Percentiles rank a stretch among this genome's conserved stretches.
Conservation (phyloP, 2,888 invertebrate genomes). For the Catocala fraxini region DNA sequence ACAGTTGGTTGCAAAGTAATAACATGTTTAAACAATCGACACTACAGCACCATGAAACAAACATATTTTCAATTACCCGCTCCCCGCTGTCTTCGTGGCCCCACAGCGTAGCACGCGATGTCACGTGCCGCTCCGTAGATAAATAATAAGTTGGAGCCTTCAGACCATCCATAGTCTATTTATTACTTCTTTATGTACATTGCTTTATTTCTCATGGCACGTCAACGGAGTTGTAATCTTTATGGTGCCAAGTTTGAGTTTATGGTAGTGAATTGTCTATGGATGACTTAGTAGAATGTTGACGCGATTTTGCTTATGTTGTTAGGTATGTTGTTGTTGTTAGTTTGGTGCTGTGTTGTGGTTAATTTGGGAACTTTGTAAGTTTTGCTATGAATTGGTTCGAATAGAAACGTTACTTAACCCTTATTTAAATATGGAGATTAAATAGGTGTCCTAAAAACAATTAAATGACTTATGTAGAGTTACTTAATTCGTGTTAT, state of each 20-base stretch:
- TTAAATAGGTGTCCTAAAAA: too few relatives aligned
- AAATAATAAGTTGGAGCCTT: slow-evolving; percentile 55
- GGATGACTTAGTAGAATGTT: slow-evolving; percentile 1
- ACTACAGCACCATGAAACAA: not conserved
- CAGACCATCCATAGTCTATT: slow-evolving; percentile 58
- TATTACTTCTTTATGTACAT: slow-evolving; percentile 65
- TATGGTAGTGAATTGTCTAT: slow-evolving; percentile 26
- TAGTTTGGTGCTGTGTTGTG: too few relatives aligned
- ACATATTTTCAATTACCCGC: not conserved
- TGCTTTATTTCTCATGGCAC: slow-evolving; percentile 51
- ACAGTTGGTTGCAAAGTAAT: too few relatives aligned
- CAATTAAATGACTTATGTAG: too few relatives aligned
- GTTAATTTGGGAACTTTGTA: too few relatives aligned
- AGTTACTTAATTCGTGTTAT: too few relatives aligned
- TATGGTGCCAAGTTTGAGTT: slow-evolving; percentile 38
- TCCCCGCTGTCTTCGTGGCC: slow-evolving; percentile 50
- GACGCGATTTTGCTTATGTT: slow-evolving; percentile 2
- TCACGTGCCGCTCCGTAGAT: slow-evolving; percentile 59
- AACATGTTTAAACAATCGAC: too few relatives aligned
- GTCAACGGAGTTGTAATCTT: slow-evolving; percentile 40
- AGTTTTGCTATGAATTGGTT: too few relatives aligned
- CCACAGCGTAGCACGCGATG: slow-evolving; percentile 69
- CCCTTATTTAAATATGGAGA: too few relatives aligned
- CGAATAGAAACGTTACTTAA: too few relatives aligned
- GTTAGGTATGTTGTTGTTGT: not conserved